Conservation (phyloP, 2,113 vertebrate species). For the Salminus brasiliensis region DNA sequence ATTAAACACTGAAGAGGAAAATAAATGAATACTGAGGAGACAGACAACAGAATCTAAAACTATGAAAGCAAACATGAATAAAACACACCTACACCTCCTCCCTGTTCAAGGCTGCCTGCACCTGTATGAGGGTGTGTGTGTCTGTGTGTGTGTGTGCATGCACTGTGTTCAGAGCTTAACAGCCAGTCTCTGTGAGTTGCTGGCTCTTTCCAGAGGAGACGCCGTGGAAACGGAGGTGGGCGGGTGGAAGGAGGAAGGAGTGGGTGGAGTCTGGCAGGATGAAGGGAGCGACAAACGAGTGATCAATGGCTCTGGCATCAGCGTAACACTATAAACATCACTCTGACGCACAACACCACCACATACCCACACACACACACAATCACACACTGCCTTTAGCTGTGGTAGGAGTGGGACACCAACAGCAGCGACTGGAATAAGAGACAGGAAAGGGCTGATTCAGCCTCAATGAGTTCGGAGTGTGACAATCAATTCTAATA, state of each 20-base stretch:
- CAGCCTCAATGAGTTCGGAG: too few relatives aligned
- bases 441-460: not conserved
- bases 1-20: not conserved
- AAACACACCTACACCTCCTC: not conserved
- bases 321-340: not conserved
- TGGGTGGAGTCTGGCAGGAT: conserved; percentile 2
- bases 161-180: not conserved
- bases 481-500: too few relatives aligned
- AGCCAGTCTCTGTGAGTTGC: not conserved
- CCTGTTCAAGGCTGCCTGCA: not conserved
- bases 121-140: not conserved
- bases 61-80: not conserved
- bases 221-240: conserved; percentile 2
- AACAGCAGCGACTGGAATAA: too few relatives aligned
- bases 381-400: not conserved
- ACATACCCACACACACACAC: not conserved
- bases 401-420: not conserved
- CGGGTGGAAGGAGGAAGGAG: not conserved
- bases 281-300: not conserved
- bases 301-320: not conserved
- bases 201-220: not conserved
- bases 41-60: too few relatives aligned
- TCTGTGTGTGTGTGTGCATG: not conserved
- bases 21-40: too few relatives aligned
- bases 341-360: not conserved